phyloP scores from a whole-genome alignment of 92 coral and sea anemone genomes.

The Desmophyllum pertusum region DNA sequence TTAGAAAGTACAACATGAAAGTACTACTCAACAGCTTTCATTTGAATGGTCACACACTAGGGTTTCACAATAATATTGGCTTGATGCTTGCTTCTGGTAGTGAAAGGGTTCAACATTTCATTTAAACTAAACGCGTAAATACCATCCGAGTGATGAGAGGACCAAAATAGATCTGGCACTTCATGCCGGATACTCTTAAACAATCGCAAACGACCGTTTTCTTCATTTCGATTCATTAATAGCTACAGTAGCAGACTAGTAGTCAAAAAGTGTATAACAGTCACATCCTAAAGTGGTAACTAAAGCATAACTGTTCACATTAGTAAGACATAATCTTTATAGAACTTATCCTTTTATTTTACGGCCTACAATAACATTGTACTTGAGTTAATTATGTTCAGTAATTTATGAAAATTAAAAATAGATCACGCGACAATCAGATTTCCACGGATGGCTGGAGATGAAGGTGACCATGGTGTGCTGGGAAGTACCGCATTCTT shows the following conservation, averaged over 20 bases:
- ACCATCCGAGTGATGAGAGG: not conserved
- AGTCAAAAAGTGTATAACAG: too few relatives aligned
- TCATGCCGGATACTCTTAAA: too few relatives aligned
- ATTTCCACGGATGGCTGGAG: not conserved
- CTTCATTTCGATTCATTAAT: too few relatives aligned
- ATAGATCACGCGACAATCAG: not conserved
- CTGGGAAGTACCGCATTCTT: conserved; percentile 18
- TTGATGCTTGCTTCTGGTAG: too few relatives aligned
- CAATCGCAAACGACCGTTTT: too few relatives aligned
- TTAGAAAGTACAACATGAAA: too few relatives aligned
- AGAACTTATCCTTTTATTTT: not conserved
- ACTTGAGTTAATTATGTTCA: not conserved
- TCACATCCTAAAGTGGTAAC: too few relatives aligned
- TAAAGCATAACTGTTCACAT: not conserved
- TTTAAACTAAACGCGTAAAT: not conserved
- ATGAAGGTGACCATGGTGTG: not conserved
- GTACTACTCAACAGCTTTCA: too few relatives aligned
- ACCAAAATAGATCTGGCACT: not conserved
- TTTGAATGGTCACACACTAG: too few relatives aligned
- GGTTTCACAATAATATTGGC: too few relatives aligned
- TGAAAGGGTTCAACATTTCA: not conserved
- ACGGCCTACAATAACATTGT: not conserved
- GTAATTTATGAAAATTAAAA: not conserved
- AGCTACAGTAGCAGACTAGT: too few relatives aligned
- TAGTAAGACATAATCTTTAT: not conserved